phyloP scores from a whole-genome alignment of 2,888 invertebrate species.

The Napeogenes sylphis region DNA sequence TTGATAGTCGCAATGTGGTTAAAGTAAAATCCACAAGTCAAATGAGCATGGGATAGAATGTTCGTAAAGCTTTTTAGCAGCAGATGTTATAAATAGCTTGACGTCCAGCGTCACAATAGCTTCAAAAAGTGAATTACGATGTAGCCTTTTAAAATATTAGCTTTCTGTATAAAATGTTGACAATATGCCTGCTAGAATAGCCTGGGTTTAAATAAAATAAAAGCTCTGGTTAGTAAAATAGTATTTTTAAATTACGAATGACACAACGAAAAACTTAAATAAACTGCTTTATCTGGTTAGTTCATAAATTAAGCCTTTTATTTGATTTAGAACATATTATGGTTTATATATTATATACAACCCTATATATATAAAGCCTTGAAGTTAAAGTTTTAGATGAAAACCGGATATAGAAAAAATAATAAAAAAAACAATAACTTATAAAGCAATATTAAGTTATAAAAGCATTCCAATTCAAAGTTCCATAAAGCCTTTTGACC shows the following conservation, averaged over 20 bases:
- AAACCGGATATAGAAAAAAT: no score
- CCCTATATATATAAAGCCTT: no score
- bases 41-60: conserved; percentile 45
- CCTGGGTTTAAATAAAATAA: not conserved
- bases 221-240: not conserved
- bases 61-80: conserved; percentile 33
- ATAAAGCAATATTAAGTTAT: not conserved
- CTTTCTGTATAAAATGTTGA: conserved; percentile 6
- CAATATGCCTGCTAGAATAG: not conserved
- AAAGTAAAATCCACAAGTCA: conserved; percentile 28
- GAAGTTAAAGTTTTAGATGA: no score
- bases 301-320: no score
- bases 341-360: no score
- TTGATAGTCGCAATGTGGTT: conserved; percentile 2
- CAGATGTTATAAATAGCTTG: conserved; percentile 39
- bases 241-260: not conserved
- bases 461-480: conserved; percentile 49
- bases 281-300: not conserved
- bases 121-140: conserved; percentile 28
- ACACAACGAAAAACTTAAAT: not conserved
- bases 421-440: not conserved
- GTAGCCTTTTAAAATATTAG: conserved; percentile 23
- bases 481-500: conserved; percentile 41
- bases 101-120: conserved; percentile 32
- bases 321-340: no score